Evolutionary conservation across 2,888 invertebrate species (phyloP).

Genomic region (Hypsopygia costalis): DNA sequence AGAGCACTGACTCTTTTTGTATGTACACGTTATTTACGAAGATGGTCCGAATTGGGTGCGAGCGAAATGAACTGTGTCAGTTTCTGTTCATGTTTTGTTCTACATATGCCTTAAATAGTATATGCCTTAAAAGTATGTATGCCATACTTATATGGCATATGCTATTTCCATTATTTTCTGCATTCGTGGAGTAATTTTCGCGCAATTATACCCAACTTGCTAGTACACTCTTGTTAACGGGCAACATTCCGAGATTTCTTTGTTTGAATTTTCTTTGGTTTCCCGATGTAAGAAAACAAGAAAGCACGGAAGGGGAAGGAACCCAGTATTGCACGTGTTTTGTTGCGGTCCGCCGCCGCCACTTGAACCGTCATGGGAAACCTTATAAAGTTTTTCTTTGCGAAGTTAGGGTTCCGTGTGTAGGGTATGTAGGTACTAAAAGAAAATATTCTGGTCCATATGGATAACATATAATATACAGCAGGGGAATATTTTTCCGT

Average conservation of each 20-base stretch:
- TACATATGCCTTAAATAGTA: neutral
- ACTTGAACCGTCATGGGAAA: slow-evolving; percentile 36
- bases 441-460: neutral
- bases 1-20: too few relatives aligned
- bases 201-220: neutral
- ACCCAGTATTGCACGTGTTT: slow-evolving; percentile 39
- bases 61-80: too few relatives aligned
- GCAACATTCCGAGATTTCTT: neutral
- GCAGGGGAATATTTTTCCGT: too few relatives aligned
- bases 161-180: too few relatives aligned
- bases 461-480: too few relatives aligned
- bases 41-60: too few relatives aligned
- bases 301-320: slow-evolving; percentile 12
- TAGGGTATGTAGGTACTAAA: neutral
- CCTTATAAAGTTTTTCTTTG: slow-evolving; percentile 32
- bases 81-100: too few relatives aligned
- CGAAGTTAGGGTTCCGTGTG: neutral
- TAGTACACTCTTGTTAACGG: neutral
- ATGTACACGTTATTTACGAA: too few relatives aligned
- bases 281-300: slow-evolving; percentile 4
- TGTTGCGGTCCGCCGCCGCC: slow-evolving; percentile 38
- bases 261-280: slow-evolving; percentile 2
- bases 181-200: neutral
- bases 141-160: neutral
- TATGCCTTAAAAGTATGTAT: neutral